Base-by-base conservation (phyloP, 2,888 invertebrate genomes). In the Agonopterix alstromeriana region DNA sequence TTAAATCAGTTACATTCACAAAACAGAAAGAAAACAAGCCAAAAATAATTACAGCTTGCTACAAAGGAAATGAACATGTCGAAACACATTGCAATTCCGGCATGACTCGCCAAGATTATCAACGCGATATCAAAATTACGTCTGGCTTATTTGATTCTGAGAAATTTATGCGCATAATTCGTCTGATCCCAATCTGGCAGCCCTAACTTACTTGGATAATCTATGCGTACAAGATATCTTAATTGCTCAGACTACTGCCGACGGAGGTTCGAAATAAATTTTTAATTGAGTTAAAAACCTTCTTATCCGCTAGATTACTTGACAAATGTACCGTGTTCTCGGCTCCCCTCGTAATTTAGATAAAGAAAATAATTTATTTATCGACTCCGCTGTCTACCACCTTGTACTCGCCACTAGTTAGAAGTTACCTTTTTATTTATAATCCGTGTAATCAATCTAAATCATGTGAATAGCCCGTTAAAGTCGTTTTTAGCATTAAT, bases 401-500 rank as follows among this genome's bases (percentile, higher is more conserved):
- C 48, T 52, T 50, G 53, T 57, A 55, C 27, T 46, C 36, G 50
- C 53, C 50, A 52, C 54, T 51, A 48, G 55, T 43, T 42, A 38
- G 35, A 8, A 27, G 43, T 35, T 3, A 10, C 3, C 43, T 49
- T 27, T 27, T 49, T 46, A 49, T 49, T 10, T 44, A 35, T 11
- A 44, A 9, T 35, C 42, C 40, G 43, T 57, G 63, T 67, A 70
- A 82, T 81, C 77, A 76, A 81, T 83, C 78, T 81, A 71, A 79
- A 80, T 83, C 80, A 76, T 70, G 59, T 59, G 63, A 70, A 80
- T 70, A 64, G 73, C 57, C 66, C 60, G 75, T 81, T 74, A 79
- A 82, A 75, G 77, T 77, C 79, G 60, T 65, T 75, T 73, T 60
- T 73, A 73, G 69, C 74, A 74, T 80, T 80, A 80, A 80, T 78